Evolutionary conservation across 2,113 vertebrate species (phyloP).

Genomic region (Trematocara unimaculatum): DNA sequence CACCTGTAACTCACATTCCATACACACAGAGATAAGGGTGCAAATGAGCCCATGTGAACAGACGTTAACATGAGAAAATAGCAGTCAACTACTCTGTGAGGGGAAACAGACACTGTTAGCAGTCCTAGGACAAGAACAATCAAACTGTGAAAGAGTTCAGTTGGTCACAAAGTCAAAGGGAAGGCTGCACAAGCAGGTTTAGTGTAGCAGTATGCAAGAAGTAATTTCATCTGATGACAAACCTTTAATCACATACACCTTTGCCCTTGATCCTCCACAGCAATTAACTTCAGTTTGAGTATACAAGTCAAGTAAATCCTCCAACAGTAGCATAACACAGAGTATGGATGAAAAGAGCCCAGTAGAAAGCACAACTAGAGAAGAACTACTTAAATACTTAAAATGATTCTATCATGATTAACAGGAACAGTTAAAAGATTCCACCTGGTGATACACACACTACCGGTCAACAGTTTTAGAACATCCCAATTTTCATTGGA

Average conservation of each 20-base stretch:
- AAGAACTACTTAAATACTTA: background rate
- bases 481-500: background rate
- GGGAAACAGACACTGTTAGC: background rate
- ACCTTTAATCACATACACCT: background rate
- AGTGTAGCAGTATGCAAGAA: background rate
- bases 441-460: background rate
- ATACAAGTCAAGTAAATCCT: background rate
- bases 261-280: background rate
- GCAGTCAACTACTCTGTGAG: background rate
- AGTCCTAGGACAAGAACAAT: background rate
- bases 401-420: background rate
- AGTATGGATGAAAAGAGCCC: background rate
- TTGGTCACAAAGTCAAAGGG: background rate
- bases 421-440: background rate
- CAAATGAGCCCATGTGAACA: background rate
- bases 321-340: background rate
- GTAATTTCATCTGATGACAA: background rate
- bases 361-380: background rate
- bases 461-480: background rate
- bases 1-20: background rate
- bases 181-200: background rate
- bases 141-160: background rate
- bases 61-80: background rate
- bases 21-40: background rate
- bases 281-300: background rate